Base-by-base conservation (phyloP, 2,113 vertebrate genomes). In the Alces alces region DNA sequence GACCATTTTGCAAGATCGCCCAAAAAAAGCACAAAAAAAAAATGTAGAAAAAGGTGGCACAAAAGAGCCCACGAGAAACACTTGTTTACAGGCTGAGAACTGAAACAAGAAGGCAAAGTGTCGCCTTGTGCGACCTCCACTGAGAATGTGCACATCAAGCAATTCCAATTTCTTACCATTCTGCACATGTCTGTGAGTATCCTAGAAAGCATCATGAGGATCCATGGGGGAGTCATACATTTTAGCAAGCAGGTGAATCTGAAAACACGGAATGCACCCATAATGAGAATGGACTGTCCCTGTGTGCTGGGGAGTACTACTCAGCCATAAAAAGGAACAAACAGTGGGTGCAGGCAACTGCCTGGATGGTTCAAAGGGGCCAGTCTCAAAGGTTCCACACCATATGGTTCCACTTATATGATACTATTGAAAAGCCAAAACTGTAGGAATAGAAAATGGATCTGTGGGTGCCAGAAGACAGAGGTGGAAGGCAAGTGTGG, bases 271-370 rank as follows among this genome's bases (percentile, higher is more conserved):
- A 76, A 28, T 21, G 17, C 70, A 4, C 33, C 14, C 27, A 43
- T 9, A 2, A 76, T 58, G 10, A 76, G 76, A 70, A 58, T 3
- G 0, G 21, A 61, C 27, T 6, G 27, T 6, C 5, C 0, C 0
- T 2, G 5, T 52, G 30, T 3, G 6, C 43, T 2, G 5, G 1
- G 47, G 89, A 92, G 52, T 52, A 50, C 78, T 28, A 92, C n/a
- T 13, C 70, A 19, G 73, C 79, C 33, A 23, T 4, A 15, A 66
- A 84, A 47, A 97, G 36, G 78, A 70, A 33, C 7, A 12, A 8
- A 3, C 19, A 8, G 12, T 2, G 5, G 33, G 19, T 15, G 3
- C 27, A 17, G 0, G 1, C 5, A 16, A 2, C 2, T 25, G 15
- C 27, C 45, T 2, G 5, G 23, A 39, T 6, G 33, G 12, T 17